These are phyloP conservation scores for Cebidichthys violaceus DNA, from an alignment of 2,113 vertebrate genomes.

Conservation along the genomic window DNA sequence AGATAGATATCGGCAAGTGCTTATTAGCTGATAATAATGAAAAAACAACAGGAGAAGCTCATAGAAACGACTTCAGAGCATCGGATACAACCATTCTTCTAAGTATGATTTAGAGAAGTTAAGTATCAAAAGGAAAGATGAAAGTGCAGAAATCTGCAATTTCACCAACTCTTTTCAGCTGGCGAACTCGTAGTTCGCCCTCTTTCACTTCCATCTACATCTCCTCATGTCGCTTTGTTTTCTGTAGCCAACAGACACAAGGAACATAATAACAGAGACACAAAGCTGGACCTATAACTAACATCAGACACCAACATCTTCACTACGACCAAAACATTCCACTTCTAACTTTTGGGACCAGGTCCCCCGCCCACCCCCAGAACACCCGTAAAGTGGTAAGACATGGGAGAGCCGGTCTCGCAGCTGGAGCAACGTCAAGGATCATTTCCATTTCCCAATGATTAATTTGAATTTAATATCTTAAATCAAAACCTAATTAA, in stretches of 20 bases:
- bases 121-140: neutral
- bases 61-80: slow-evolving; percentile 2
- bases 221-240: slow-evolving; percentile 8
- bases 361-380: slow-evolving; percentile 43
- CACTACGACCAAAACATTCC: neutral
- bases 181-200: neutral
- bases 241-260: slow-evolving; percentile 22
- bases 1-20: slow-evolving; percentile 24
- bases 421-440: slow-evolving; percentile 93
- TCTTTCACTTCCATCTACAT: neutral
- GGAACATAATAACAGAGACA: slow-evolving; percentile 1
- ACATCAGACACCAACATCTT: neutral
- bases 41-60: slow-evolving; percentile 40
- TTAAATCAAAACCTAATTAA: slow-evolving; percentile 98
- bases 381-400: slow-evolving; percentile 88
- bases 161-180: neutral
- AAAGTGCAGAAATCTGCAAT: slow-evolving; percentile 3
- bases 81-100: neutral
- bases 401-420: slow-evolving; percentile 73
- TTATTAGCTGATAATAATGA: slow-evolving; percentile 51
- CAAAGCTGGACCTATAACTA: slow-evolving; percentile 24
- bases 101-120: neutral
- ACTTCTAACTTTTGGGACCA: slow-evolving; percentile 16
- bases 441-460: slow-evolving; percentile 97
- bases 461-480: slow-evolving; percentile 99